A percentile compares a stretch with the other conserved stretches of the same genome.
These are phyloP conservation scores for Limnephilus lunatus DNA, from an alignment of 2,888 invertebrate genomes.

Conservation along the genomic window DNA sequence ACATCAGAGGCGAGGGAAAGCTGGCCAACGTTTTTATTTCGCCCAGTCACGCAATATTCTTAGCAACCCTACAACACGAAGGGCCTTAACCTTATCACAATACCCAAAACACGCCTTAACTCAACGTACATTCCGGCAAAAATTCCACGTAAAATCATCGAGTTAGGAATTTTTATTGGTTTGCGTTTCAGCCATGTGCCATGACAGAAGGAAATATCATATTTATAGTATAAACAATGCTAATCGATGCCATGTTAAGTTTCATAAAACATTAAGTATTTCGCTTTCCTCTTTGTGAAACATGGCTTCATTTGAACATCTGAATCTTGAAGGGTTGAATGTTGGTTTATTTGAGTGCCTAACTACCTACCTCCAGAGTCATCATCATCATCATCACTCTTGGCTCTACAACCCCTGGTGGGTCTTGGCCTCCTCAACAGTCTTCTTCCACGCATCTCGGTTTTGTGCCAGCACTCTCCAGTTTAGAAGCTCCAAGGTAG, in stretches of 20 bases:
- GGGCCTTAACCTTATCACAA: constrained; percentile 7
- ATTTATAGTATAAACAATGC: constrained; percentile 7
- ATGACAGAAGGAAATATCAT: constrained; percentile 1
- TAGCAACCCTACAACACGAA: constrained; percentile 11
- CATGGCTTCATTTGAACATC: constrained; percentile 20
- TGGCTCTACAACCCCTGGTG: too few relatives aligned
- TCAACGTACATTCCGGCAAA: not conserved
- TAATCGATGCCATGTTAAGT: constrained; percentile 26
- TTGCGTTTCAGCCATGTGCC: not conserved
- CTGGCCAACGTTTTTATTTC: constrained; percentile 48
- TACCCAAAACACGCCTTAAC: constrained; percentile 16
- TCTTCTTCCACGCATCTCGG: too few relatives aligned
- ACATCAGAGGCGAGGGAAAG: constrained; percentile 50
- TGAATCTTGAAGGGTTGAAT: not conserved
- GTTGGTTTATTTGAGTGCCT: not conserved
- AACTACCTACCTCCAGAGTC: not conserved
- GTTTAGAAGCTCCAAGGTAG: too few relatives aligned
- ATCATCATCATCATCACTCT: too few relatives aligned
- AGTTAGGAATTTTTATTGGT: not conserved
- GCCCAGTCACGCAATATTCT: constrained; percentile 48
- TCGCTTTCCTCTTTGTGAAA: constrained; percentile 3
- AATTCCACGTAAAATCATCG: not conserved
- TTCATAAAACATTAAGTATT: constrained; percentile 15
- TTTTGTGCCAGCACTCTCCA: too few relatives aligned
- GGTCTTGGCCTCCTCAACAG: too few relatives aligned